Evolutionary conservation across 2,888 invertebrate genomes (phyloP).

Genomic region (Ennomos quercinarius): DNA sequence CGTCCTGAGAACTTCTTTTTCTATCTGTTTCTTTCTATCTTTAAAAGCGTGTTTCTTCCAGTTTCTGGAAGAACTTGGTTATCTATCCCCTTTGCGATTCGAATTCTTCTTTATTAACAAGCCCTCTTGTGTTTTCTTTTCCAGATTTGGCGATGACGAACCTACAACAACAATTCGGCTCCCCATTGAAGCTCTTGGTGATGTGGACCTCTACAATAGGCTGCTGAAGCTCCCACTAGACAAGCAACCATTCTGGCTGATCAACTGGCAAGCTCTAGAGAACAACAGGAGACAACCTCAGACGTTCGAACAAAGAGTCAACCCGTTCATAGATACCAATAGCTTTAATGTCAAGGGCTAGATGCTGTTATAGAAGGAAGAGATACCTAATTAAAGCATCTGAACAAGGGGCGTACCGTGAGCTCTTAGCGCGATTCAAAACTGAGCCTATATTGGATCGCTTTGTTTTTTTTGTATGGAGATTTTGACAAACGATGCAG

Average conservation of each 20-base stretch:
- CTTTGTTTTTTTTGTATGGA: too few relatives aligned
- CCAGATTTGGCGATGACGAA: slow-evolving; percentile 56
- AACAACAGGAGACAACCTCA: slow-evolving; percentile 71
- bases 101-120: too few relatives aligned
- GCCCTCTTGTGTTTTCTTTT: slow-evolving; percentile 25
- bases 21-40: too few relatives aligned
- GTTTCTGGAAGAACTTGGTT: too few relatives aligned
- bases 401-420: too few relatives aligned
- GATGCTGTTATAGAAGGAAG: background rate
- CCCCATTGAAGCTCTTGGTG: slow-evolving; percentile 88
- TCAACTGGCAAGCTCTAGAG: slow-evolving; percentile 88
- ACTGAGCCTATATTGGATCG: too few relatives aligned
- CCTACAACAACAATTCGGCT: slow-evolving; percentile 62
- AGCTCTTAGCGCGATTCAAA: too few relatives aligned
- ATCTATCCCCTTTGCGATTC: too few relatives aligned
- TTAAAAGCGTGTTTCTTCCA: too few relatives aligned
- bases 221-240: slow-evolving; percentile 80
- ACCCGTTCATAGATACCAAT: slow-evolving; percentile 49
- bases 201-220: slow-evolving; percentile 83
- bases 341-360: slow-evolving; percentile 5
- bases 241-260: slow-evolving; percentile 88
- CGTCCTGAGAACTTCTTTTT: too few relatives aligned
- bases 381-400: too few relatives aligned
- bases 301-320: slow-evolving; percentile 54
- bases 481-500: too few relatives aligned